Conservation (phyloP, 2,113 vertebrate genomes). For the Apteryx owenii region DNA sequence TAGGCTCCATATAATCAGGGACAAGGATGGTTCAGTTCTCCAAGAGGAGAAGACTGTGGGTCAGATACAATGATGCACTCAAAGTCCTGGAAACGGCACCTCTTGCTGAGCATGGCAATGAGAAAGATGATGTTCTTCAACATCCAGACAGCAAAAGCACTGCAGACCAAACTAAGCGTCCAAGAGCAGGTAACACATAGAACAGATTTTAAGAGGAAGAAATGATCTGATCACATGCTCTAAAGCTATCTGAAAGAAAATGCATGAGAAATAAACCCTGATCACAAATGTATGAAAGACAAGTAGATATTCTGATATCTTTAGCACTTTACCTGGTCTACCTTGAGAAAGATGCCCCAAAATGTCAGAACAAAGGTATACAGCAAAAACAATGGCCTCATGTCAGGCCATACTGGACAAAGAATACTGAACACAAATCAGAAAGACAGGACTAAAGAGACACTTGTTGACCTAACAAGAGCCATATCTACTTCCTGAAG, state of each 20-base stretch:
- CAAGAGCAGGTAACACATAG: not conserved
- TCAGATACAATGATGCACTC: not conserved
- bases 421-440: not conserved
- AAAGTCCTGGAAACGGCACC: not conserved
- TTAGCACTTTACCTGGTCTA: not conserved
- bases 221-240: not conserved
- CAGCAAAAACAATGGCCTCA: not conserved
- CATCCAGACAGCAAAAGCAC: not conserved
- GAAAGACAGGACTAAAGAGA: not conserved
- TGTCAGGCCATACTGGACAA: not conserved
- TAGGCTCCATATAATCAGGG: not conserved
- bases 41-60: not conserved
- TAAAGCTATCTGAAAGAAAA: not conserved
- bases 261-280: not conserved
- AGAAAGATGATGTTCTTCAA: not conserved
- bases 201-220: not conserved
- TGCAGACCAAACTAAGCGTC: not conserved
- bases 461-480: not conserved
- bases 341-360: not conserved
- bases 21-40: not conserved
- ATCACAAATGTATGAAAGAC: no score
- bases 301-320: no score
- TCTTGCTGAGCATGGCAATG: not conserved
- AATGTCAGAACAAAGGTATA: not conserved
- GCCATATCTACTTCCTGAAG: not conserved